Percentiles rank a stretch among this genome's conserved stretches.
Evolutionary conservation across 1,140 invertebrate species (phyloP).

Genomic region (Drosophila sulfurigaster): DNA sequence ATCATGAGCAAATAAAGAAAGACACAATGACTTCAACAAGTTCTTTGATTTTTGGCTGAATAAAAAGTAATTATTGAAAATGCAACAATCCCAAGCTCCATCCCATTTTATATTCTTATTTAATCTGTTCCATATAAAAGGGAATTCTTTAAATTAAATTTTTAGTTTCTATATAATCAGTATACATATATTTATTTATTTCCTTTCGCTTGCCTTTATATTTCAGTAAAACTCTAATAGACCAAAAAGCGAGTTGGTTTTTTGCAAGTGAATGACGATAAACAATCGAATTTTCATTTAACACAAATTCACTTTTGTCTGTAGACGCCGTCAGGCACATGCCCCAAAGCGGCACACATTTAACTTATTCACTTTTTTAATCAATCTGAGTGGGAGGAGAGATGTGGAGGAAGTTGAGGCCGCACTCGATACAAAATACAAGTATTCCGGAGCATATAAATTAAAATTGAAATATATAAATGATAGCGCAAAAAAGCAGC

Average conservation of each 20-base stretch:
- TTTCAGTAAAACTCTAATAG: not conserved
- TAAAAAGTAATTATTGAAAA: constrained; percentile 21
- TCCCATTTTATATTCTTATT: too few relatives aligned
- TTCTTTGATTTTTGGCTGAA: constrained; percentile 19
- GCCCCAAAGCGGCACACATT: constrained; percentile 26
- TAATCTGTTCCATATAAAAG: too few relatives aligned
- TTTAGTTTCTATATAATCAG: not conserved
- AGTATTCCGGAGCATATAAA: constrained; percentile 72
- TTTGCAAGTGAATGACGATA: constrained; percentile 20
- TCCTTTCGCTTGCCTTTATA: not conserved
- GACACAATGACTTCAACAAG: constrained; percentile 17
- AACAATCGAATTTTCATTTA: constrained; percentile 20
- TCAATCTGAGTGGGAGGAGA: constrained; percentile 9
- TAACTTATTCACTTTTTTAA: constrained; percentile 71
- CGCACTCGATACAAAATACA: constrained; percentile 4
- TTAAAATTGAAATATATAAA: constrained; percentile 81
- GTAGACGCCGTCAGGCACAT: not conserved
- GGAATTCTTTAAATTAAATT: too few relatives aligned
- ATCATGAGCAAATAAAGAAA: constrained; percentile 61
- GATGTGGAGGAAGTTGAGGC: not conserved
- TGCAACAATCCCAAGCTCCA: not conserved
- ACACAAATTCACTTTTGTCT: constrained; percentile 22
- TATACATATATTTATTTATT: not conserved
- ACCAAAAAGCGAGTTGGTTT: constrained; percentile 7
- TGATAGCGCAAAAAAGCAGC: constrained; percentile 57